Base-by-base conservation (phyloP, 1,140 invertebrate genomes). In the Papilio xuthus region DNA sequence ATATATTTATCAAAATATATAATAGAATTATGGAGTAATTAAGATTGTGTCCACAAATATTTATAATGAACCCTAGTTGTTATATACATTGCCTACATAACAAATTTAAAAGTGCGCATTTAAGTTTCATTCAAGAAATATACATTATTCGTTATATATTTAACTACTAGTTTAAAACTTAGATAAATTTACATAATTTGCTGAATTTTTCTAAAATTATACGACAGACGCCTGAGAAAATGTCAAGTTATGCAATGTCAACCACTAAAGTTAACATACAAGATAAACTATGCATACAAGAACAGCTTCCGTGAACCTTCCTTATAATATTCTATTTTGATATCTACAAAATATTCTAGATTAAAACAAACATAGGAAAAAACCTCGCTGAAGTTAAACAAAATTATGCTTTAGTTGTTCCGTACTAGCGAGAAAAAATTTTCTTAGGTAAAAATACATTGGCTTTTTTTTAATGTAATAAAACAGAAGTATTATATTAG, bases 241-340 rank as follows among this genome's bases (percentile, higher is more conserved):
- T 23, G n/a, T n/a, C n/a, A n/a, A 23, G 60, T 67, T 67, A 67
- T 67, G 60, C 26, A 67, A 67, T 23, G 12, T 67, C 60, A 15
- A 67, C 1, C 56, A 50, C 13, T 50, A 4, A 28, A 28, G 60
- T 67, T 67, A 28, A 32, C 60, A 15, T 12, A 67, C 26, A 13
- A 67, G 60, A 67, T 67, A 67, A 67, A 67, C 60, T 67, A 15
- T 15, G 26, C 60, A 67, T 26, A 67, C 60, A 67, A 63, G 56
- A 63, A 28, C 60, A 32, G 23, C 60, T 67, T 67, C 60, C 60
- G 50, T 67, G 60, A 26, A 28, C 12, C 26, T 67, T 67, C 3
- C 2, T 67, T 67, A 67, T 67, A 32, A 60, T 12, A 60, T 56
- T 20, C 47, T 50, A 50, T 56, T 60, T 60, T 60, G 20, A 23